phyloP scores from a whole-genome alignment of 2,888 invertebrate genomes.

The Orthonevra nobilis region DNA sequence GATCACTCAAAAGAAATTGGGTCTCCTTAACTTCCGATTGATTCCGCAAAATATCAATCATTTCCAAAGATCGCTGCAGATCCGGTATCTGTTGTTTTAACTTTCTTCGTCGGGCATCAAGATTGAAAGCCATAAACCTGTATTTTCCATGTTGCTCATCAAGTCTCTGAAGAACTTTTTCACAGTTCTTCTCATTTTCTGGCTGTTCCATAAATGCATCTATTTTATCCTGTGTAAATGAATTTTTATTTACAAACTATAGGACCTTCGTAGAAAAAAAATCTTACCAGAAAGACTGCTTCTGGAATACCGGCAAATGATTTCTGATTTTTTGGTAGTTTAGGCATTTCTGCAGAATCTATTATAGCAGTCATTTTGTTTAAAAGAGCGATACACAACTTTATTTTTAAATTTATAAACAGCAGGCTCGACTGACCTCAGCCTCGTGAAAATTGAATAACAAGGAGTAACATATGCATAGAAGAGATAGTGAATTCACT shows the following conservation, averaged over 20 bases:
- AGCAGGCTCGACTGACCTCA: not conserved
- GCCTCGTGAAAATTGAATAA: too few species aligned
- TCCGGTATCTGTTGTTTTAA: constrained; percentile 97
- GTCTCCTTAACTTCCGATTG: constrained; percentile 90
- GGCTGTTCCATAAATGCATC: constrained; percentile 93
- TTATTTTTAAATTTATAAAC: not conserved
- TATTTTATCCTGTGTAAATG: constrained; percentile 97
- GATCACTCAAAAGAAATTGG: constrained; percentile 95
- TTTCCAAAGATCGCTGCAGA: constrained; percentile 92
- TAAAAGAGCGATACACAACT: not conserved
- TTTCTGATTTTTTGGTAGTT: constrained; percentile 79
- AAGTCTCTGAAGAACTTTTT: constrained; percentile 90
- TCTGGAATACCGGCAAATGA: constrained; percentile 92
- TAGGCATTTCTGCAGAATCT: constrained; percentile 78
- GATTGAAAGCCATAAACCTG: constrained; percentile 97
- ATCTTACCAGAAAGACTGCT: constrained; percentile 91
- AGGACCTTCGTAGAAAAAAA: too few species aligned
- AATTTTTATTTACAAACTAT: too few species aligned
- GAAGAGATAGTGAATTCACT: too few species aligned
- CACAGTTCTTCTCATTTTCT: constrained; percentile 91
- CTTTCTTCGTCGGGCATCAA: constrained; percentile 91
- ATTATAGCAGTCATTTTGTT: constrained; percentile 77
- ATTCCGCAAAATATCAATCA: constrained; percentile 92
- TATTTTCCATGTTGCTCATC: constrained; percentile 98
- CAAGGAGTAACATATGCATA: too few species aligned